Evolutionary conservation across 2,797 vertebrate genomes (phyloP).

Genomic region (Anas flavirostris): DNA sequence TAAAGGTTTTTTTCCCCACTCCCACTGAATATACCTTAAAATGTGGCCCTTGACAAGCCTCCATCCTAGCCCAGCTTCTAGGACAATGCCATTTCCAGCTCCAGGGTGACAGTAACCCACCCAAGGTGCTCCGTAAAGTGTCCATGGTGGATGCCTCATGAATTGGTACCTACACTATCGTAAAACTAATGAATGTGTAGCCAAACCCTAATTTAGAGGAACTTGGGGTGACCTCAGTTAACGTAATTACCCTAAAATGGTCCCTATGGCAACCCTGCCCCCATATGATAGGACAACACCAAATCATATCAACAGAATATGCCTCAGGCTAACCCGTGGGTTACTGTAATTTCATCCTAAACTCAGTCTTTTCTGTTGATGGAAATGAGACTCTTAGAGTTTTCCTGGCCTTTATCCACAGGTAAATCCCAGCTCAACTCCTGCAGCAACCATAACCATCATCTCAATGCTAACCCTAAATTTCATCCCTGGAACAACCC

Average conservation of each 20-base stretch:
- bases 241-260: not conserved
- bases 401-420: not conserved
- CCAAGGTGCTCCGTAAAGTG: not conserved
- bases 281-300: not conserved
- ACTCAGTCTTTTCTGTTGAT: not conserved
- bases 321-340: not conserved
- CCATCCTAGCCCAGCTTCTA: not conserved
- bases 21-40: not conserved
- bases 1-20: too few species aligned
- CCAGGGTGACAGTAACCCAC: not conserved
- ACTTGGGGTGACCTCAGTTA: not conserved
- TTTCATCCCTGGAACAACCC: not conserved
- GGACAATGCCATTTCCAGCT: not conserved
- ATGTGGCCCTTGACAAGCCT: not conserved
- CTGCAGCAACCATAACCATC: not conserved
- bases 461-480: not conserved
- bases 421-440: not conserved
- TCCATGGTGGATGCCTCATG: not conserved
- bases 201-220: not conserved
- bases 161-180: not conserved
- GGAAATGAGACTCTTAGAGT: not conserved
- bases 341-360: not conserved
- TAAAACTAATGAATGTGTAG: not conserved
- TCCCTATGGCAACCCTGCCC: too few species aligned
- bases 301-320: too few species aligned